phyloP scores from a whole-genome alignment of 2,113 vertebrate species.

The Vombatus ursinus region DNA sequence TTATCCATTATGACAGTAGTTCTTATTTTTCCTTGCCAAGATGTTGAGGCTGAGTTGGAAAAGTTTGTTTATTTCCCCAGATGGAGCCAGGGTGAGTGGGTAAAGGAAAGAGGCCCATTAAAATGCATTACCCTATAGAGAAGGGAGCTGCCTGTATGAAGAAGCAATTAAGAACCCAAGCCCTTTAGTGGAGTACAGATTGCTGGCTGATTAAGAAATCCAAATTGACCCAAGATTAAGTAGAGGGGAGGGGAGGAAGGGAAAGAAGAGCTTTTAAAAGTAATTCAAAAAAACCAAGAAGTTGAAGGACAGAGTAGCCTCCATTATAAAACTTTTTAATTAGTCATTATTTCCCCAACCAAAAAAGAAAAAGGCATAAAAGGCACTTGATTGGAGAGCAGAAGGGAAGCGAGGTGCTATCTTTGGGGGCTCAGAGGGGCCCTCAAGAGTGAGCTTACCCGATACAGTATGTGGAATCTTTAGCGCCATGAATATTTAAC shows the following conservation, averaged over 20 bases:
- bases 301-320: conserved; percentile 37
- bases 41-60: conserved; percentile 26
- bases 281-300: conserved; percentile 57
- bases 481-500: conserved; percentile 28
- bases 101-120: conserved; percentile 47
- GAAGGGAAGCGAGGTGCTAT: neutral
- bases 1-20: neutral
- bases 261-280: conserved; percentile 41
- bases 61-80: conserved; percentile 55
- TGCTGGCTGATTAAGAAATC: conserved; percentile 43
- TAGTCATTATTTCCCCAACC: conserved; percentile 27
- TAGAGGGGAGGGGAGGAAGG: neutral
- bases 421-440: neutral
- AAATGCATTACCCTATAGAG: conserved; percentile 56
- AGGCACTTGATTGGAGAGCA: conserved; percentile 21
- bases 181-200: conserved; percentile 47
- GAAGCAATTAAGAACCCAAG: conserved; percentile 38
- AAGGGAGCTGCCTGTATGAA: conserved; percentile 10
- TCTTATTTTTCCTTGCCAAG: conserved; percentile 41
- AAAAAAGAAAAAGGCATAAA: conserved; percentile 27
- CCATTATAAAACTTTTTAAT: conserved; percentile 54
- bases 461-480: conserved; percentile 54
- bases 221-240: neutral
- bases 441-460: conserved; percentile 53
- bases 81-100: conserved; percentile 39